Evolutionary conservation across 2,888 invertebrate genomes (phyloP).

Genomic region (Trimorus sp.): DNA sequence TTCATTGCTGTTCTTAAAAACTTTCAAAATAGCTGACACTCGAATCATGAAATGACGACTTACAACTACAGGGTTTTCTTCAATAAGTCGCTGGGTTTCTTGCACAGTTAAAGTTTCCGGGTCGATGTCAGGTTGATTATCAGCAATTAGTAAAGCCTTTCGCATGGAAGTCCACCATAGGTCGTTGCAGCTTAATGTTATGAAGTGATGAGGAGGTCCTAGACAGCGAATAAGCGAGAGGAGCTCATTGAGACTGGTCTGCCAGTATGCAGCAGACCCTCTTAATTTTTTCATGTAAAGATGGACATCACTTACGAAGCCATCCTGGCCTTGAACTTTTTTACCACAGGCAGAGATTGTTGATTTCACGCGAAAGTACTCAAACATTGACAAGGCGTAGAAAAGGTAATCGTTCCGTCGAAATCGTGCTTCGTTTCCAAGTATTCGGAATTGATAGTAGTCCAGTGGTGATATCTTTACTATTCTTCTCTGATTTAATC

Average conservation of each 20-base stretch:
- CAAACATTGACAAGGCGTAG: constrained; percentile 45
- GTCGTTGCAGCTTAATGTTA: constrained; percentile 68
- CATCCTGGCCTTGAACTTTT: constrained; percentile 53
- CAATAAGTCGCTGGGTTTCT: constrained; percentile 30
- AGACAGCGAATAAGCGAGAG: constrained; percentile 74
- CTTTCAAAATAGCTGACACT: constrained; percentile 22
- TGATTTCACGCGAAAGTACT: constrained; percentile 62
- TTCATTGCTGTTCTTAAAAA: constrained; percentile 24
- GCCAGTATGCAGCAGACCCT: constrained; percentile 71
- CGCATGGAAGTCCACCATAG: constrained; percentile 74
- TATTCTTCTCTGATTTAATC: constrained; percentile 62
- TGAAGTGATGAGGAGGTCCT: constrained; percentile 75
- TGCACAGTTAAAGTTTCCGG: constrained; percentile 18
- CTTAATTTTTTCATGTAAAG: constrained; percentile 74
- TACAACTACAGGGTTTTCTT: constrained; percentile 22
- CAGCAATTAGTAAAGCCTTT: constrained; percentile 74
- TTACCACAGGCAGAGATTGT: constrained; percentile 70
- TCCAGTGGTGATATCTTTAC: constrained; percentile 71
- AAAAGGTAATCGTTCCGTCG: constrained; percentile 55
- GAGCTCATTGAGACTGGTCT: constrained; percentile 70
- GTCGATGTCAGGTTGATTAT: constrained; percentile 54
- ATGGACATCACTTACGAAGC: constrained; percentile 69
- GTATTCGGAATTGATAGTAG: constrained; percentile 67
- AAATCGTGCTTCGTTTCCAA: constrained; percentile 68
- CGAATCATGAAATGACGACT: constrained; percentile 38